A percentile compares a stretch with the other conserved stretches of the same genome.
phyloP scores from a whole-genome alignment of 30 jellyfish, hydroid and myxozoan genomes.

The Cassiopea xamachana region DNA sequence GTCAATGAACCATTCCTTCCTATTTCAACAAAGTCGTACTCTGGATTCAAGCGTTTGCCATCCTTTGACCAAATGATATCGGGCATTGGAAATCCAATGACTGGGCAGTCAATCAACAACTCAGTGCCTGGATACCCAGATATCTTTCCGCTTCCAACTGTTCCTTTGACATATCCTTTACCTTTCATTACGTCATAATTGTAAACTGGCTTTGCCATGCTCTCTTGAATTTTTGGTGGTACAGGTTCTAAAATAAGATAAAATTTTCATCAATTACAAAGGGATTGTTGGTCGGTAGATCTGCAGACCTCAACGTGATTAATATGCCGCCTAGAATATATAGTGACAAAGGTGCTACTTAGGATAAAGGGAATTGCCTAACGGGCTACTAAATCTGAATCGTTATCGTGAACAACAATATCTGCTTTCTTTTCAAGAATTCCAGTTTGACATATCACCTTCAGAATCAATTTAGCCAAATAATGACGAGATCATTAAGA shows the following conservation, averaged over 20 bases:
- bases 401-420: too few species aligned
- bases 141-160: slow-evolving; percentile 50
- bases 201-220: slow-evolving; percentile 25
- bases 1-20: slow-evolving; percentile 55
- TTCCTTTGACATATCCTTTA: slow-evolving; percentile 32
- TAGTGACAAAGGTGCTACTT: too few species aligned
- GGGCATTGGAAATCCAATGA: slow-evolving; percentile 83
- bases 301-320: too few species aligned
- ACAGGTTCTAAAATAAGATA: slow-evolving; percentile 11
- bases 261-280: not conserved
- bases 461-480: too few species aligned
- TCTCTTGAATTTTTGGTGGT: slow-evolving; percentile 30
- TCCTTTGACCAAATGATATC: slow-evolving; percentile 73
- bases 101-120: slow-evolving; percentile 80
- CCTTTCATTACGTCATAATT: slow-evolving; percentile 45
- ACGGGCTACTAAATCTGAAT: too few species aligned
- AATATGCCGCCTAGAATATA: too few species aligned
- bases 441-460: too few species aligned
- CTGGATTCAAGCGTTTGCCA: slow-evolving; percentile 60
- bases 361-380: too few species aligned
- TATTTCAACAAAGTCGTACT: slow-evolving; percentile 42
- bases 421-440: too few species aligned
- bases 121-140: slow-evolving; percentile 77
- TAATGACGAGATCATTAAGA: too few species aligned
- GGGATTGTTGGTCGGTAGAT: not conserved